These are phyloP conservation scores for Symphodus melops DNA, from an alignment of 2,113 vertebrate species.

Conservation along the genomic window DNA sequence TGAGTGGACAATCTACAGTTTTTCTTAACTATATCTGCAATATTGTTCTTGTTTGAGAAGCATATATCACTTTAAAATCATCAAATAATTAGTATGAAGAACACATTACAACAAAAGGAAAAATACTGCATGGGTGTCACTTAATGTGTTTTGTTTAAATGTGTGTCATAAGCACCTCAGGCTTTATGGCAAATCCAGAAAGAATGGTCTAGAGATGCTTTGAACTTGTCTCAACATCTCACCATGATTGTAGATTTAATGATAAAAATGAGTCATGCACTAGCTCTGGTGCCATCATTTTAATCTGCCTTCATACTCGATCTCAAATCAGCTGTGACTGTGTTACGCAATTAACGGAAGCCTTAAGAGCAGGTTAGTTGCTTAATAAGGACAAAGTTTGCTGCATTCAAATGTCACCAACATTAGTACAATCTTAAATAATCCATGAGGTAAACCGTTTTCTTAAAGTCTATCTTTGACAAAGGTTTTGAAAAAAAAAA, in stretches of 20 bases:
- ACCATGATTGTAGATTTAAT: neutral
- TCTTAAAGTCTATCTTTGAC: neutral
- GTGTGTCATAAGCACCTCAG: neutral
- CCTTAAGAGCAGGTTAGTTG: neutral
- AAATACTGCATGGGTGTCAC: neutral
- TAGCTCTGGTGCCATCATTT: neutral
- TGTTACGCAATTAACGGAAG: neutral
- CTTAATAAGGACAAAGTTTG: neutral
- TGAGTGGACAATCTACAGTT: too few species aligned
- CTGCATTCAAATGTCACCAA: neutral
- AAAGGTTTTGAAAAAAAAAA: neutral
- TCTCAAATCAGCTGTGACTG: neutral
- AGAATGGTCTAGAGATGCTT: neutral
- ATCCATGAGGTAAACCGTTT: neutral
- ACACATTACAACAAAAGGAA: neutral
- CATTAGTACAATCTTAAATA: neutral
- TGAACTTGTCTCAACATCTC: slow-evolving; percentile 14
- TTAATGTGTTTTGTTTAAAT: neutral
- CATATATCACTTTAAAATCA: neutral
- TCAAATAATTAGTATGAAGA: neutral
- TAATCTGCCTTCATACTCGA: slow-evolving; percentile 15
- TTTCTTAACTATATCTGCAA: too few species aligned
- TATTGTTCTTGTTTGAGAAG: too few species aligned
- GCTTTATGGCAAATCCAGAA: neutral
- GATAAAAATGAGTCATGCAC: slow-evolving; percentile 27